Base-by-base conservation (phyloP, 2,113 vertebrate genomes). In the Mirounga angustirostris region DNA sequence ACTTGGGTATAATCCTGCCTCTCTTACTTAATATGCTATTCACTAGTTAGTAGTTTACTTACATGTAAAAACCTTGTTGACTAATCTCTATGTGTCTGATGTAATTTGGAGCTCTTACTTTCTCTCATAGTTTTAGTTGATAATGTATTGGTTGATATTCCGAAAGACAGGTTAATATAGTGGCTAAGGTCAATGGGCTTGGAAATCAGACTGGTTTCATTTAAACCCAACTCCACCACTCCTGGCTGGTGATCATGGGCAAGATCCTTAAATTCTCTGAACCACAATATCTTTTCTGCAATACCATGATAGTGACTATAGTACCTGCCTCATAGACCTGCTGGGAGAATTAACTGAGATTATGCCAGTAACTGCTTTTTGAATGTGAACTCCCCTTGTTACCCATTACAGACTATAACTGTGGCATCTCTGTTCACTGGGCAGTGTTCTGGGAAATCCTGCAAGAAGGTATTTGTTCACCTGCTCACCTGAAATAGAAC, bases 301-400 rank as follows among this genome's bases (percentile, higher is more conserved):
- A 2, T 8, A 11, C 30, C 4, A 2, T 8, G 16, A 3, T 58
- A 15, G 2, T 5, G 18, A 58, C 26, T 7, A 0, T 1, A 30
- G n/a, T 1, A 4, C 4, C 56, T 9, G 9, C 3, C 22, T 78
- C 54, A 5, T 4, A 4, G 2, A 14, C 59, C 46, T 78, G 1
- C 2, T 1, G 4, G 54, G 36, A 61, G 13, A 65, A 43, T 73
- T n/a, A n/a, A 30, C 54, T 8, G 26, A 22, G 24, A 22, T 74
- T 7, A 0, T 12, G 2, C 58, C 61, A 36, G 4, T 24, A 36
- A 11, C 26, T 19, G 7, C 12, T 40, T 65, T 85, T 28, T 86
- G 50, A 91, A 46, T n/a, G 4, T 5, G 4, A 91, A 30, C 33
- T 24, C 1, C 7, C 8, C 3, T 4, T 73, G 7, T 18, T 59